Conservation (phyloP, 2,888 invertebrate species). For the Lasiommata megera region DNA sequence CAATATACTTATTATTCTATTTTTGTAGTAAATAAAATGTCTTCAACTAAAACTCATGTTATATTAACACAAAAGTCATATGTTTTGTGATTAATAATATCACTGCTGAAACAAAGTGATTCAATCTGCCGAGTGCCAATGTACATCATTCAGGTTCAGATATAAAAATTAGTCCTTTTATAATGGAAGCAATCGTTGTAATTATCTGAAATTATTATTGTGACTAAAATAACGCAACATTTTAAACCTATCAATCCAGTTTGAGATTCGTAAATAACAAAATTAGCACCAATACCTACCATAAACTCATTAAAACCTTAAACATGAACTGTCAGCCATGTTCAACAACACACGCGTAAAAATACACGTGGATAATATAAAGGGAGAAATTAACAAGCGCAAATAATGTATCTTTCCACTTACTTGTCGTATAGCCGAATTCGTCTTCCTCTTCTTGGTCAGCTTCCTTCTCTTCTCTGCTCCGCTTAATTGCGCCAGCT, state of each 20-base stretch:
- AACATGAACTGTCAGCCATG: constrained; percentile 40
- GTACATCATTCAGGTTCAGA: too few relatives aligned
- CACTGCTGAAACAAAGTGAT: too few relatives aligned
- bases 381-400: constrained; percentile 63
- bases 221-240: background rate
- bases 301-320: background rate
- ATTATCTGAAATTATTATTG: background rate
- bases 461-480: constrained; percentile 87
- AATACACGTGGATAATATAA: constrained; percentile 67
- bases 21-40: too few relatives aligned
- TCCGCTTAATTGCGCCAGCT: constrained; percentile 90
- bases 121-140: background rate
- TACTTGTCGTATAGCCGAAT: constrained; percentile 96
- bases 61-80: too few relatives aligned
- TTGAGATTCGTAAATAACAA: background rate
- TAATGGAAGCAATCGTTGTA: background rate
- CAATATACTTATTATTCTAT: too few relatives aligned
- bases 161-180: too few relatives aligned
- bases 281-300: background rate
- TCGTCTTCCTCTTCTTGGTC: constrained; percentile 95
- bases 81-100: too few relatives aligned
- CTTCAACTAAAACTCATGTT: too few relatives aligned
- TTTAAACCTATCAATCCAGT: too few relatives aligned
- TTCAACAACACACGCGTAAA: constrained; percentile 66
- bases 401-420: constrained; percentile 83